A percentile compares a stretch with the other conserved stretches of the same genome.
phyloP scores from a whole-genome alignment of 2,888 invertebrate species.

The Patella pellucida region DNA sequence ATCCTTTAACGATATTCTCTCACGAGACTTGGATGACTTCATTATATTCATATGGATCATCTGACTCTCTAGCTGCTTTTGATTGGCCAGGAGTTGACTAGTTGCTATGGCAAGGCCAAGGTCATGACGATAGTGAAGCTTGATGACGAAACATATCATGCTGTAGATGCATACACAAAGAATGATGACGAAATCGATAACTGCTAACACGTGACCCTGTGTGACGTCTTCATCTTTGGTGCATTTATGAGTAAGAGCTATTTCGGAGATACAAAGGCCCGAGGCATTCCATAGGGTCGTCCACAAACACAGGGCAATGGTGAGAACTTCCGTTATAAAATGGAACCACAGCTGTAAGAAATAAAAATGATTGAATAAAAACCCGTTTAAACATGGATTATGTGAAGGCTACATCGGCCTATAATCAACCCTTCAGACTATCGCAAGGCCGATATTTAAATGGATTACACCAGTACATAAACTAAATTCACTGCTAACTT shows the following conservation, averaged over 20 bases:
- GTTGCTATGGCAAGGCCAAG: constrained; percentile 4
- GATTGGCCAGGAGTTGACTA: not conserved
- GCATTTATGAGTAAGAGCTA: not conserved
- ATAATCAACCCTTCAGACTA: no score
- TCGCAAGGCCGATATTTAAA: no score
- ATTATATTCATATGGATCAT: constrained; percentile 1
- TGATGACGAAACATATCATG: not conserved
- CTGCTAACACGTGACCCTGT: not conserved
- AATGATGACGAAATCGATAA: constrained; percentile 3
- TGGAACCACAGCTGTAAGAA: not conserved
- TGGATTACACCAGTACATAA: no score
- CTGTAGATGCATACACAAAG: constrained; percentile 3
- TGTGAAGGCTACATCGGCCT: no score
- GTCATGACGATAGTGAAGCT: not conserved
- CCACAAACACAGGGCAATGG: not conserved
- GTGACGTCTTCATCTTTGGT: not conserved
- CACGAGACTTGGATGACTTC: constrained; percentile 3
- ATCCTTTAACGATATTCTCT: not conserved
- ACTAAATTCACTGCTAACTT: no score
- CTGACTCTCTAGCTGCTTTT: not conserved
- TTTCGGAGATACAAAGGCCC: not conserved
- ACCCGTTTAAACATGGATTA: no score
- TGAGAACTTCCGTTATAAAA: not conserved
- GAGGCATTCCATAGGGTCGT: not conserved
- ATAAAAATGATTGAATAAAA: no score